A percentile compares a stretch with the other conserved stretches of the same genome.
Evolutionary conservation across 2,797 vertebrate genomes (phyloP).

Genomic region (Yasuhikotakia modesta): DNA sequence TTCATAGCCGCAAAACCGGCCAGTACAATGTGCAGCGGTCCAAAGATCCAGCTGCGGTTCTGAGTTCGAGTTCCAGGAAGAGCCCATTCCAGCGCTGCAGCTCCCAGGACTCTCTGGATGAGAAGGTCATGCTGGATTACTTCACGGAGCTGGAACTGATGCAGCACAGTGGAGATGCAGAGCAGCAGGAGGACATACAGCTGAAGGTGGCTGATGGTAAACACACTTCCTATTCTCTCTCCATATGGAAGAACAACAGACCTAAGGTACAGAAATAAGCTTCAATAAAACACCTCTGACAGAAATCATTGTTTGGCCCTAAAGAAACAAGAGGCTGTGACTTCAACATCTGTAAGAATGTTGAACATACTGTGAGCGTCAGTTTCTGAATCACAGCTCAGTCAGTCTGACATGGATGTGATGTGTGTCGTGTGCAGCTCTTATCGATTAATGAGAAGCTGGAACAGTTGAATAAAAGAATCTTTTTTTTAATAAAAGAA

Average conservation of each 20-base stretch:
- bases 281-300: conserved; percentile 16
- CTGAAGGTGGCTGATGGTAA: conserved; percentile 88
- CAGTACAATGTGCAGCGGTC: conserved; percentile 80
- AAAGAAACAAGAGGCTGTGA: conserved; percentile 26
- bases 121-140: conserved; percentile 88
- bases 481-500: neutral
- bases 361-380: neutral
- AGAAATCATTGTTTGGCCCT: conserved; percentile 24
- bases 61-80: conserved; percentile 44
- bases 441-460: neutral
- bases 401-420: neutral
- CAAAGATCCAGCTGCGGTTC: conserved; percentile 53
- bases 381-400: neutral
- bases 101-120: conserved; percentile 96
- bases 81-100: conserved; percentile 76
- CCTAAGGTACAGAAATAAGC: conserved; percentile 40
- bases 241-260: conserved; percentile 30
- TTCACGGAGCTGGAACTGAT: conserved; percentile 94
- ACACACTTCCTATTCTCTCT: neutral
- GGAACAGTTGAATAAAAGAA: too few species aligned
- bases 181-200: conserved; percentile 79
- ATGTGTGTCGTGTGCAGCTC: too few species aligned
- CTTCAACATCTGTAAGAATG: conserved; percentile 12
- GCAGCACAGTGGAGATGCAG: conserved; percentile 76
- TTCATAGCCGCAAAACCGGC: conserved; percentile 79